Evolutionary conservation across 2,113 vertebrate genomes (phyloP).

Genomic region (Alouatta palliata): DNA sequence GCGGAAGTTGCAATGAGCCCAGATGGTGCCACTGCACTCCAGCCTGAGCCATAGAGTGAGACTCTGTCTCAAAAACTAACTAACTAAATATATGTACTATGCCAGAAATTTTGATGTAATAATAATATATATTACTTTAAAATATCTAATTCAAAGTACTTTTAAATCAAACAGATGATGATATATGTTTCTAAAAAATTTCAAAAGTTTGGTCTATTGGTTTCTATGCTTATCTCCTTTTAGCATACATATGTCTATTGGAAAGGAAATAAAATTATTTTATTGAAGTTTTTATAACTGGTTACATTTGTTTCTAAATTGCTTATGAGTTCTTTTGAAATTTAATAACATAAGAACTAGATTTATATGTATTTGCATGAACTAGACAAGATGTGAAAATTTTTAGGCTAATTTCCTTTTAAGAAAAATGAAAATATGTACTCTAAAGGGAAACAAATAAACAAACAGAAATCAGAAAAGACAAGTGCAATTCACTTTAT

Average conservation of each 20-base stretch:
- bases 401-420: neutral
- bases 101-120: neutral
- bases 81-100: neutral
- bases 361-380: constrained; percentile 4
- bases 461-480: neutral
- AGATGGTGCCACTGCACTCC: no score
- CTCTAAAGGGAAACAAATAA: neutral
- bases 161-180: neutral
- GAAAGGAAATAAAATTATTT: neutral
- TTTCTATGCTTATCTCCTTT: neutral
- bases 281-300: neutral
- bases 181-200: neutral
- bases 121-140: neutral
- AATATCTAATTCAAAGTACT: neutral
- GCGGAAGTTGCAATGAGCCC: no score
- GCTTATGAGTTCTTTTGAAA: neutral
- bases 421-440: neutral
- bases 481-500: neutral
- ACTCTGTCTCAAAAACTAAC: no score
- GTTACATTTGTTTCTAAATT: neutral
- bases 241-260: neutral
- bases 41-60: no score
- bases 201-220: neutral
- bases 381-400: neutral
- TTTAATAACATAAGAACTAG: neutral